Percentiles rank a stretch among this genome's conserved stretches.
Evolutionary conservation across 2,113 vertebrate species (phyloP).

Genomic region (Aegotheles bennettii): DNA sequence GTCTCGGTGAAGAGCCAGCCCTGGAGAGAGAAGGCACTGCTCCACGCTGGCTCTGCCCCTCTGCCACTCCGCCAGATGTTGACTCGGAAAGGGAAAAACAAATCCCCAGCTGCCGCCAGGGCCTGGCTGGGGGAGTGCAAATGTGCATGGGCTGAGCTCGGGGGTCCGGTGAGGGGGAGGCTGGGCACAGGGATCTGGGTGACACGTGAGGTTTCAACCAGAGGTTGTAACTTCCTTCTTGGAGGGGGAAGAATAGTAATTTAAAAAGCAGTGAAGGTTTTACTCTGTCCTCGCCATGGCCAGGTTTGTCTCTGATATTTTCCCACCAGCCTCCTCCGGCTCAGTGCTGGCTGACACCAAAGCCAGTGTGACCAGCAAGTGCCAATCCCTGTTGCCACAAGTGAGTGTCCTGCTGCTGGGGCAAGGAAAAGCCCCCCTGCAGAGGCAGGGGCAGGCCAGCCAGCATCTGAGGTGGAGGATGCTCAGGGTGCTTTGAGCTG

Average conservation of each 20-base stretch:
- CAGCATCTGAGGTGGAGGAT: background rate
- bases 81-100: conserved; percentile 19
- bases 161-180: background rate
- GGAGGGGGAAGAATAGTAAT: fast-evolving
- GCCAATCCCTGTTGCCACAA: background rate
- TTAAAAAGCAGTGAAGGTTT: background rate
- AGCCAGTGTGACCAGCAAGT: background rate
- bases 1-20: background rate
- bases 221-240: background rate
- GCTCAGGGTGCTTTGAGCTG: background rate
- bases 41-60: background rate
- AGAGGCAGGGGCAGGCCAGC: background rate
- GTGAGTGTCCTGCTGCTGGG: background rate
- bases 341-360: background rate
- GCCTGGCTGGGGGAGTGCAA: background rate
- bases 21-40: fast-evolving
- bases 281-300: fast-evolving
- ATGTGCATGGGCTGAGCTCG: background rate
- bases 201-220: background rate
- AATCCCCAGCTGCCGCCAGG: background rate
- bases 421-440: background rate
- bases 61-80: background rate
- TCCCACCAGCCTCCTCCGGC: background rate
- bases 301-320: background rate
- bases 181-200: background rate